Percentiles rank a stretch among this genome's conserved stretches.
phyloP scores from a whole-genome alignment of 2,797 vertebrate species.

The Schizopygopsis malacanthus region DNA sequence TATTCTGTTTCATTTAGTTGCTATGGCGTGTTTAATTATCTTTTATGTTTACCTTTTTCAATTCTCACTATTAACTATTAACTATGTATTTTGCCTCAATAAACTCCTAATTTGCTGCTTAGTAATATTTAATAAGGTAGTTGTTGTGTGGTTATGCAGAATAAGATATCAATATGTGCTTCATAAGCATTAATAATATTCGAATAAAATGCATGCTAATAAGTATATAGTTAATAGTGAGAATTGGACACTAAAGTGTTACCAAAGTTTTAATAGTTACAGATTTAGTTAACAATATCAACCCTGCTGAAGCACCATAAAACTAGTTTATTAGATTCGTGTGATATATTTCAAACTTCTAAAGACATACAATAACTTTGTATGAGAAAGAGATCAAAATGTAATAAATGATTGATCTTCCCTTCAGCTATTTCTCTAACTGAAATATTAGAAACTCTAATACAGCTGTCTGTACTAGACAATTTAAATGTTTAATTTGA shows the following conservation, averaged over 20 bases:
- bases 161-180: neutral
- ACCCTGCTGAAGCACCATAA: neutral
- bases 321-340: neutral
- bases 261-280: neutral
- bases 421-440: neutral
- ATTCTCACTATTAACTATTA: neutral
- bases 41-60: neutral
- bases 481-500: too few species aligned
- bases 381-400: neutral
- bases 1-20: neutral
- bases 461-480: neutral
- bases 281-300: neutral
- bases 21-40: neutral
- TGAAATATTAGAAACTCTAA: neutral
- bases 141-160: neutral
- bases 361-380: neutral
- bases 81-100: neutral
- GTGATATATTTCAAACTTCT: neutral
- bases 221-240: neutral
- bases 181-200: neutral
- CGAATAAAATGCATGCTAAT: neutral
- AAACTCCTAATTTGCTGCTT: neutral
- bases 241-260: neutral
- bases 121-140: neutral
- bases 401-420: neutral